These are phyloP conservation scores for Ypsolopha scabrella DNA, from an alignment of 2,888 invertebrate species.

Conservation along the genomic window DNA sequence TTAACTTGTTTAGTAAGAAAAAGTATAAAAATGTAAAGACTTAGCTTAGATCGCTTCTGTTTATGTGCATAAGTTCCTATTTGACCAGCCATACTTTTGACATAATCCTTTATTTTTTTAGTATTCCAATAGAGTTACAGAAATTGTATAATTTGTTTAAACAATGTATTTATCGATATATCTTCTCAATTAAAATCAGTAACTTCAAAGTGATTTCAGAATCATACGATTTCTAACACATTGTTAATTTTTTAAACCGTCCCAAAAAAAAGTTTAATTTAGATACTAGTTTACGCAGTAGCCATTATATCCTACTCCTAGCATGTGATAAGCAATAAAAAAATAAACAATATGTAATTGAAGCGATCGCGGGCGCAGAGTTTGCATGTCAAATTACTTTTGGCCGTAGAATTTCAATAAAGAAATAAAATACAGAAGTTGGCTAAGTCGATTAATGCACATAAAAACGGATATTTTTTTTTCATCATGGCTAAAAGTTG, in stretches of 20 bases:
- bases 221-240: background rate
- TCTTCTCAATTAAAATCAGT: background rate
- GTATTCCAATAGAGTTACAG: too few relatives aligned
- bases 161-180: background rate
- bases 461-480: background rate
- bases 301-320: background rate
- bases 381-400: background rate
- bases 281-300: too few relatives aligned
- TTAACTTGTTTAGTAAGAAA: conserved; percentile 1
- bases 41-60: background rate
- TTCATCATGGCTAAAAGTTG: background rate
- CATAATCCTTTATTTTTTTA: too few relatives aligned
- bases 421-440: background rate
- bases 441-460: background rate
- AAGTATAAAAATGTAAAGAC: background rate
- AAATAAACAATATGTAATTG: background rate
- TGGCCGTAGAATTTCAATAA: background rate
- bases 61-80: background rate
- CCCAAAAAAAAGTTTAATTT: background rate
- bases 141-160: too few relatives aligned
- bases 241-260: background rate
- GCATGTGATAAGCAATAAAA: background rate
- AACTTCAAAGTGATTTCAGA: background rate
- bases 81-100: background rate
- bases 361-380: background rate